Evolutionary conservation across 2,113 vertebrate genomes (phyloP), one percentile per base, ranked within the genome.

Genomic region (Arvicanthis niloticus): DNA sequence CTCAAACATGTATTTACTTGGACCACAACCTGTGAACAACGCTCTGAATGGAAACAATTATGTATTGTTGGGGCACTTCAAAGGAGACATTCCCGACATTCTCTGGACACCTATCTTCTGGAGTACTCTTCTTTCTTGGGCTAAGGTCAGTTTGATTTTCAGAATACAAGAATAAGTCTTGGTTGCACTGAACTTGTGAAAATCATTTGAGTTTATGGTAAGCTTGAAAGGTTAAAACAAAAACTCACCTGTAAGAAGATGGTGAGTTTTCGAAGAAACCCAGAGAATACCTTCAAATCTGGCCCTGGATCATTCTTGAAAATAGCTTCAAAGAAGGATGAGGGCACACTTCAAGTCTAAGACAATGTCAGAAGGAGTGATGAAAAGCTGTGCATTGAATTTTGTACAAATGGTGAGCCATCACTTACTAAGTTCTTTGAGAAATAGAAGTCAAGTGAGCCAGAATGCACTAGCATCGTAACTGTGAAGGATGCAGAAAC

Each of bases 141-240:
- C 73, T 78, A 45, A 58, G 12, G 73, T 82, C 60, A 84, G 40
- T 82, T 89, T 91, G 56, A 97, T 51, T 93, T 90, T 87, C 84
- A 60, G 67, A 96, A 89, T 40, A 90, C 4, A 93, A 94, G 62
- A 51, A 42, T 37, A 94, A 91, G 88, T 88, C 62, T 91, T 81
- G 73, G 29, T 19, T 93, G 56, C 34, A 53, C 40, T 90, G 53
- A 86, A 93, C 77, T 1, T 88, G 58, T 73, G 75, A 56, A 91
- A 95, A 90, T 53, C 85, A 45, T 85, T n/a, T 73, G 58, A 91
- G 13, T 91, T 16, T 17, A 60, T 51, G 13, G 56, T 92, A 70
- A 96, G 10, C 10, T 91, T 87, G 56, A 97, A 76, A 93, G 73
- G 58, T 75, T 88, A 96, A 93, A 81, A 21, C 90, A 86, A 96